Base-by-base conservation (phyloP, 2,113 vertebrate species). In the Atherinomorus stipes region DNA sequence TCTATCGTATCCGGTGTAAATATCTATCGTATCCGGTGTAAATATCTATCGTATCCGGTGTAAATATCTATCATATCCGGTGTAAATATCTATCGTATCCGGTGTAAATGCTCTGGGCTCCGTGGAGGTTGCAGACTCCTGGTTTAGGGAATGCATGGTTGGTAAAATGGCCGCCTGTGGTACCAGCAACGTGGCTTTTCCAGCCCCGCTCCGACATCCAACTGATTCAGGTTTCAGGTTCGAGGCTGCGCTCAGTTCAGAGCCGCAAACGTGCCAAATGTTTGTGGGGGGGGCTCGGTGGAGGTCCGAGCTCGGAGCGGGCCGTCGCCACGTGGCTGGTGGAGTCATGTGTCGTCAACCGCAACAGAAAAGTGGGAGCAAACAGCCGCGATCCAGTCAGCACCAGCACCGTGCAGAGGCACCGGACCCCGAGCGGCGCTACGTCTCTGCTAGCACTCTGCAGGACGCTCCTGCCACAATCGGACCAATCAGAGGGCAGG, bases 301-400 rank as follows among this genome's bases (percentile, higher is more conserved):
- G 10, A 67, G 59, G 31, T 64, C 44, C n/a, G n/a, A 52, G 53
- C 72, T 52, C 60, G 42, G 34, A 49, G 94, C 95, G 95, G 95
- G 95, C 94, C 94, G 94, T 95, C 95, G 95, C 95, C 95, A 92
- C 96, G 96, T 95, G 94, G 96, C 97, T 97, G 96, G 95, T 96
- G 95, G 94, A 95, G 96, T 97, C 97, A 99, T 99, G 98, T 99
- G 98, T 98, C 98, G 98, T 99, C 98, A 99, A 99, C 98, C 98
- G 98, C 98, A 99, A 99, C 98, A 99, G 98, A 99, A 99, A 99
- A 99, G 98, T 99, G 98, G 98, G 97, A 97, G 97, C 98, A 98
- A 99, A 99, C 98, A 99, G 96, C 96, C 96, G 89, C 98, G 96
- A 98, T 98, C 96, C 98, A 99, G 95, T 93, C 81, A 96, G 96